Base-by-base conservation (phyloP, 2,113 vertebrate genomes). In the Onychostruthus taczanowskii region DNA sequence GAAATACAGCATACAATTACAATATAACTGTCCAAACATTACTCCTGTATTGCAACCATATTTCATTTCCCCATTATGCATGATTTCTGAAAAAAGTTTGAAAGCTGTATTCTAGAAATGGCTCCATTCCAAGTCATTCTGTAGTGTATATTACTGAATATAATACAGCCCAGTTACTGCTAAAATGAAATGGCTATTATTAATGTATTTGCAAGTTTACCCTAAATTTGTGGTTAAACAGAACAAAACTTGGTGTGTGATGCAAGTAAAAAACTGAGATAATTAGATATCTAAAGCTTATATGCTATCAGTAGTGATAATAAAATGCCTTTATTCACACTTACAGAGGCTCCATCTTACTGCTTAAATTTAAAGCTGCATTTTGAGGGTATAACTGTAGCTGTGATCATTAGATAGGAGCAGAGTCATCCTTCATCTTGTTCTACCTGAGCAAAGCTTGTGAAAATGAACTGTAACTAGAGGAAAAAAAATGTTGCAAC, bases 71-170 rank as follows among this genome's bases (percentile, higher is more conserved):
- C 20, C 44, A 86, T 88, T 86, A 86, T 37, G 28, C 43, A 64
- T 53, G 66, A 88, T 81, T 96, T 95, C 72, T 86, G 93, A 93
- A 88, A 88, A 58, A 70, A 80, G 22, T 84, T 88, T 93, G 75
- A 92, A 81, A 96, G 85, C 26, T 44, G 31, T 81, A 18, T 28
- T 70, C 56, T 67, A 52, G 39, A 95, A 92, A 92, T 88, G 69
- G 86, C 83, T 89, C 86, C 37, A 64, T 84, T 95, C 47, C 90
- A 92, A 88, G 24, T 90, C 59, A 55, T 73, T 81, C 61, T 90
- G 53, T 56, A n/a, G 58, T 77, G 50, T 23, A 13, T 89, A 64
- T 84, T 94, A 67, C 59, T 30, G 30, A 88, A 88, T 70, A 81
- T 56, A 92, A 84, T 74, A 92, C 69, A 80, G 44, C 14, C 76